Evolutionary conservation across 53 echinoderm and acorn worm genomes (phyloP), one percentile per base, ranked within the genome.

Genomic region (Paracentrotus lividus): DNA sequence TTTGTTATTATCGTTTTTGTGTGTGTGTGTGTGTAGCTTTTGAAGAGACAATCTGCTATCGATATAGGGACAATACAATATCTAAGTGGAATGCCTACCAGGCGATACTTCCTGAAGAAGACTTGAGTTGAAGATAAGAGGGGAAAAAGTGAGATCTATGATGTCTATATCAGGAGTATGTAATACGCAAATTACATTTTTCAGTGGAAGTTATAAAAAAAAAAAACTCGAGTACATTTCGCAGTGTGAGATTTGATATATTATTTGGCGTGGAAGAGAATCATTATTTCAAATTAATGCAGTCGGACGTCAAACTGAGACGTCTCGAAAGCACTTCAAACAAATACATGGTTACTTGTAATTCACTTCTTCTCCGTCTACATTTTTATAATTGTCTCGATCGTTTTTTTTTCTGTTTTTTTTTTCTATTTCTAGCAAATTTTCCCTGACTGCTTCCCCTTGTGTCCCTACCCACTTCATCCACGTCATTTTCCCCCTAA

Each of bases 321-420:
- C 81, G 81, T 26, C 81, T 3, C 9, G 44, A 27, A 81, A 24
- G 26, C 49, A n/a, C 9, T 10, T 81, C 81, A 81, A 81, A 81
- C 81, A 81, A 81, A 81, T 47, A 81, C 47, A 81, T 81, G 81
- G 81, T 45, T 81, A 81, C 47, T 81, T 49, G 44, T 81, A 38
- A 38, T 45, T 81, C 42, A 8, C 42, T 4, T 38, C 76, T 76
- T 40, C 76, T 40, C 16, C 42, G 16, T 76, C 76, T 76, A n/a
- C 38, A 76, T 42, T n/a, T n/a, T n/a, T n/a, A n/a, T n/a, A n/a
- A n/a, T n/a, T n/a, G n/a, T n/a, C n/a, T n/a, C n/a, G n/a, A n/a
- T n/a, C n/a, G n/a, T n/a, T n/a, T n/a, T n/a, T n/a, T n/a, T n/a
- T n/a, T n/a, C 16, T 5, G 43, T 77, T 77, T 40, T 43, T 29